Evolutionary conservation across 2,113 vertebrate species (phyloP).

Genomic region (Noturus placidus): DNA sequence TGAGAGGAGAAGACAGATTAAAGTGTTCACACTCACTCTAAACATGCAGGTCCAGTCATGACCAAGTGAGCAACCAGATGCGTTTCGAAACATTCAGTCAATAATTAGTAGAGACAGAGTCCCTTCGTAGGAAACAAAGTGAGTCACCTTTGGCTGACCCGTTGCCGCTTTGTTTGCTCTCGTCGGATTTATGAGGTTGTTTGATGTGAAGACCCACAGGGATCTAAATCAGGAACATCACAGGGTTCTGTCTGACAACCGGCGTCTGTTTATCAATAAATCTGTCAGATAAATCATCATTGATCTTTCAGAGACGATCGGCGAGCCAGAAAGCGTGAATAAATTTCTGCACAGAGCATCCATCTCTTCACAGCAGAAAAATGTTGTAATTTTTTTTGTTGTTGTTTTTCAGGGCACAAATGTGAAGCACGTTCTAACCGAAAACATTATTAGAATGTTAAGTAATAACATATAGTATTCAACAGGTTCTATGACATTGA

Average conservation of each 20-base stretch:
- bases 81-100: conserved; percentile 43
- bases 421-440: not conserved
- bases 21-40: conserved; percentile 44
- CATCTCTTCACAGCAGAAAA: conserved; percentile 23
- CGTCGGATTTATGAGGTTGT: conserved; percentile 46
- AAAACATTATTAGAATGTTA: not conserved
- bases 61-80: conserved; percentile 59
- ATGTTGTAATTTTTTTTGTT: not conserved
- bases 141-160: conserved; percentile 51
- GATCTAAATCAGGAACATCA: conserved; percentile 50
- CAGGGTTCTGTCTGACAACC: conserved; percentile 42
- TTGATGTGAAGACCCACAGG: conserved; percentile 46
- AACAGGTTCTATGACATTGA: not conserved
- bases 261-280: conserved; percentile 46
- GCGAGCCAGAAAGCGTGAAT: conserved; percentile 20
- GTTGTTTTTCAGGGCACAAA: not conserved
- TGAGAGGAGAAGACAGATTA: conserved; percentile 47
- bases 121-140: conserved; percentile 54
- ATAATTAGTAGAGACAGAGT: conserved; percentile 50
- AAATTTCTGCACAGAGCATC: conserved; percentile 25
- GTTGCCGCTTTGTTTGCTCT: conserved; percentile 48
- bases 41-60: conserved; percentile 38
- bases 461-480: not conserved
- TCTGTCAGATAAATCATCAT: conserved; percentile 46
- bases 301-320: conserved; percentile 30